Base-by-base conservation (phyloP, 2,113 vertebrate species). In the Dicentrarchus labrax region DNA sequence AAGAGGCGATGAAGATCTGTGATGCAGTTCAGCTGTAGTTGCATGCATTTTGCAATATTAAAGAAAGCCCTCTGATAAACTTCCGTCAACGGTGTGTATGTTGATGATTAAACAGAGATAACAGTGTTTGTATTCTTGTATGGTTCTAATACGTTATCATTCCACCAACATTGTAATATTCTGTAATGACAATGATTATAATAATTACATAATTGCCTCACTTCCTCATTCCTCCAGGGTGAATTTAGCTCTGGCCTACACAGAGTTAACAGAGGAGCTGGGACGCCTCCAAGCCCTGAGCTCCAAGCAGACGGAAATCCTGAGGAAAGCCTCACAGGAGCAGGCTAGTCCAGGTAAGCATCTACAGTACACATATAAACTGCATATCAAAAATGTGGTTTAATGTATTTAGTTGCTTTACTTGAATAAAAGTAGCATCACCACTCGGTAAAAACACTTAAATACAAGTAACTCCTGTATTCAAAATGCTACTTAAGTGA, bases 231-330 rank as follows among this genome's bases (percentile, higher is more conserved):
- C 80, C 77, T 77, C 6, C 92, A 99, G 98, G 95, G 98, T 99
- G 93, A 99, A 98, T 79, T 84, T 99, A 95, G 97, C 97, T 0
- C 94, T 99, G 95, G 98, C 98, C 74, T 99, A 99, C 95, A 99
- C 98, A 0, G 98, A 99, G 94, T 94, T 99, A 84, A 98, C 97
- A 0, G 98, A 99, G 93, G 98, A 99, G 90, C 94, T 99, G 94
- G 96, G 97, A 61, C 97, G 96, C 19, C 95, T 99, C 51, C 94
- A 97, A 60, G 94, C 96, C 24, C 92, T 99, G 87, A 98, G 97
- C 91, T 93, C 96, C 70, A 96, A 98, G 91, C 98, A 99, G 95
- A 97, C 96, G 15, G 96, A 97, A 89, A 99, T 99, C 92, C 94
- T 99, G 86, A 96, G 97, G 66, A 96, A 96, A 2, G 95, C 98